Evolutionary conservation across 1,140 invertebrate species (phyloP), one percentile per base, ranked within the genome.

Genomic region (Scaptomyza graminum): DNA sequence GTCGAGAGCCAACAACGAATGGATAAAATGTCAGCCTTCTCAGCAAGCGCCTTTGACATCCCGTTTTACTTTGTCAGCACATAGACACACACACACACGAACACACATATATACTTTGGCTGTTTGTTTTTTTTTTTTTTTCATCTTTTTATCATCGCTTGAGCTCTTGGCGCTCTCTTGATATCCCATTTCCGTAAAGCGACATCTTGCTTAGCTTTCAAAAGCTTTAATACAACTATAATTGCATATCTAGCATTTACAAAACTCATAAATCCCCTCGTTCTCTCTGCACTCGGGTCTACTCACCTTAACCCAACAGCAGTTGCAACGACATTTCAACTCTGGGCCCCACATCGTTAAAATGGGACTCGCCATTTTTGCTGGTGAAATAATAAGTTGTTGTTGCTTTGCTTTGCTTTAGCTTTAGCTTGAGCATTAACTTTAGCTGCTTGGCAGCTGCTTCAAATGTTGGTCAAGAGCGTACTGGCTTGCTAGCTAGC

Each of bases 401-500:
- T n/a, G 8, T 16, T 54, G 39, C n/a, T 22, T 22, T 61, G 13
- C 15, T 31, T n/a, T n/a, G n/a, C n/a, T n/a, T n/a, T n/a, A n/a
- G n/a, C n/a, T n/a, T 5, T 8, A 7, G 28, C 28, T 31, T 31
- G 5, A 31, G 28, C 28, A 31, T 31, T 31, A 31, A 31, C 28
- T 22, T 37, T 54, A n/a, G 25, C 59, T 55, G 37, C 37, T n/a
- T 41, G 39, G 31, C 63, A 60, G 37, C 41, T 41, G 44, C 37
- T 57, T 75, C 59, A 65, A 78, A 78, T 78, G 74, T 87, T 85
- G 82, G 82, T 78, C 78, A 85, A 85, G 77, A 66, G 78, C 39
- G 47, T 41, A 68, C 64, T 61, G 63, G 49, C 52, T 43, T 44
- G 15, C 31, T 47, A 31, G 12, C 62, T 41, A 16, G 18, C 49